A percentile compares a stretch with the other conserved stretches of the same genome.
These are phyloP conservation scores for Pleuronectes platessa DNA, from an alignment of 2,113 vertebrate genomes.

Conservation along the genomic window DNA sequence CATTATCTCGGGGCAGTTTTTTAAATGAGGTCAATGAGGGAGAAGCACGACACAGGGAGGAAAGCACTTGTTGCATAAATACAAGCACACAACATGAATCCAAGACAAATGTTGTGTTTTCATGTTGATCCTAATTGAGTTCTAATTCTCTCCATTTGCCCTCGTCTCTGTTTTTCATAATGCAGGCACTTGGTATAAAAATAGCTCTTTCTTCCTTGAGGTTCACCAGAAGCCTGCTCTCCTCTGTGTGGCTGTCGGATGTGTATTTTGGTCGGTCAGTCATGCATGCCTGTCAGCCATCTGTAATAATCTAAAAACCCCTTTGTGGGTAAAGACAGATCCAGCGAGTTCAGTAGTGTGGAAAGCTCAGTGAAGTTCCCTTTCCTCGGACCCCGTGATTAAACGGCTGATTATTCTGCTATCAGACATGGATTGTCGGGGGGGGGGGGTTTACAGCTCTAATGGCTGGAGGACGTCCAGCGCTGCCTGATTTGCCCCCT, in stretches of 20 bases:
- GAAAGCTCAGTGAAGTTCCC: conserved; percentile 46
- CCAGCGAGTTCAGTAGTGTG: conserved; percentile 49
- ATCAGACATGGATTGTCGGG: conserved; percentile 45
- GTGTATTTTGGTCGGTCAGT: conserved; percentile 50
- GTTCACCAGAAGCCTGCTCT: background rate
- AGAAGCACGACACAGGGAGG: background rate
- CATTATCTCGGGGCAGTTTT: background rate
- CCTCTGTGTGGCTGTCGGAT: conserved; percentile 33
- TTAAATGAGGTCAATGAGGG: background rate
- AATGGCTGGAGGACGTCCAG: conserved; percentile 33
- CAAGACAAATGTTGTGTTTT: background rate
- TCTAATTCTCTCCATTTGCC: conserved; percentile 10
- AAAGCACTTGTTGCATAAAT: background rate
- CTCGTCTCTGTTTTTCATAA: conserved; percentile 3
- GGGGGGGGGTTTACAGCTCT: conserved; percentile 39
- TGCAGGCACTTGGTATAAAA: conserved; percentile 31
- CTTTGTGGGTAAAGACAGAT: conserved; percentile 39
- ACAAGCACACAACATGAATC: conserved; percentile 4
- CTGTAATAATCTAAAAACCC: conserved; percentile 64
- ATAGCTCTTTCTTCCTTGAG: conserved; percentile 32
- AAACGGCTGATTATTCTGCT: conserved; percentile 53
- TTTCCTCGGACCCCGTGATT: conserved; percentile 47
- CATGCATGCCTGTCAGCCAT: conserved; percentile 57
- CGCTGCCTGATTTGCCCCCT: background rate
- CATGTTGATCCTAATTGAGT: conserved; percentile 16